Conservation (phyloP, 2,888 invertebrate species). For the Eurytoma adleriae region DNA sequence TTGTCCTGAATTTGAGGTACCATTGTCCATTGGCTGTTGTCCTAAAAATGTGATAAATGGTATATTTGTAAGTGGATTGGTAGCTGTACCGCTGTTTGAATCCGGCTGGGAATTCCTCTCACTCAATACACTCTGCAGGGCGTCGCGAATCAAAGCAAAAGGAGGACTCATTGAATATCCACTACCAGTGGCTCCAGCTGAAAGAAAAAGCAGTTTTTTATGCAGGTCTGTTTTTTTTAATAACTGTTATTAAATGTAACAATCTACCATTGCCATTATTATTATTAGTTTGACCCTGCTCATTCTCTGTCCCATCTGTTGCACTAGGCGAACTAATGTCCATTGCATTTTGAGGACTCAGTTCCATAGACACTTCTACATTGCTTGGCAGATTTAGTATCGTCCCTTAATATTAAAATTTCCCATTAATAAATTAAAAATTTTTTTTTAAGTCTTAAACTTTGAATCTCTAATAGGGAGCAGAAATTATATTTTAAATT, state of each 20-base stretch:
- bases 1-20: slow-evolving; percentile 69
- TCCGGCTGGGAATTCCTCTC: slow-evolving; percentile 48
- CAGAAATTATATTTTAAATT: slow-evolving; percentile 15
- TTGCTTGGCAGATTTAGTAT: slow-evolving; percentile 74
- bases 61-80: slow-evolving; percentile 36
- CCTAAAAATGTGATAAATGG: slow-evolving; percentile 54
- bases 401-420: slow-evolving; percentile 61
- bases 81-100: slow-evolving; percentile 31
- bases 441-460: not conserved
- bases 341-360: slow-evolving; percentile 75
- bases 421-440: slow-evolving; percentile 37
- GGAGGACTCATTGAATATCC: slow-evolving; percentile 38
- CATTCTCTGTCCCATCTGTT: slow-evolving; percentile 60
- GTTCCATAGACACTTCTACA: slow-evolving; percentile 81
- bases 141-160: slow-evolving; percentile 54
- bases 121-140: slow-evolving; percentile 42
- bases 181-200: slow-evolving; percentile 24
- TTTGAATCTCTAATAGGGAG: not conserved
- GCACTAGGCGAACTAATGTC: slow-evolving; percentile 52
- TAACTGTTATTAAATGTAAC: slow-evolving; percentile 17
- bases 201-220: not conserved
- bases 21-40: slow-evolving; percentile 63
- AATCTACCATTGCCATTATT: slow-evolving; percentile 57
- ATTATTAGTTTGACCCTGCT: slow-evolving; percentile 65
- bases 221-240: no score